Percentiles rank a stretch among this genome's conserved stretches.
Conservation (phyloP, 2,797 vertebrate species). For the Sebastes itinus region DNA sequence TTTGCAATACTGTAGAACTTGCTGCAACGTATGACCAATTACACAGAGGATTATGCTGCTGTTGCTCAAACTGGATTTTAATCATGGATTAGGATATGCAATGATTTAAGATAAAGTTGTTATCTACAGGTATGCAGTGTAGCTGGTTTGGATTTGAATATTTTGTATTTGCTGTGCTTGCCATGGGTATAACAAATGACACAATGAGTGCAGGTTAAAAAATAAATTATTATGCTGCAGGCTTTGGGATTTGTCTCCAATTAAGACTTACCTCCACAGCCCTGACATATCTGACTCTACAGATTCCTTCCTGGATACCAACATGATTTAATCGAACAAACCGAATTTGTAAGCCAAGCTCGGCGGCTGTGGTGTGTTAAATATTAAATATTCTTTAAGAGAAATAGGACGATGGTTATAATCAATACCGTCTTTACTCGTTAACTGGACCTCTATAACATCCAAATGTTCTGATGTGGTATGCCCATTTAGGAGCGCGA, state of each 20-base stretch:
- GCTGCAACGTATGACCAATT: constrained; percentile 18
- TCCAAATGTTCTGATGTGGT: constrained; percentile 35
- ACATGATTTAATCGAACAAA: constrained; percentile 32
- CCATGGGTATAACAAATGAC: constrained; percentile 13
- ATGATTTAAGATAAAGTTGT: constrained; percentile 45
- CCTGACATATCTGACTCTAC: constrained; percentile 17
- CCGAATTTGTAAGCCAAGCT: constrained; percentile 15
- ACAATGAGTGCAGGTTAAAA: constrained; percentile 18
- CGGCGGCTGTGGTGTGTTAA: neutral
- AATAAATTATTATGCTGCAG: constrained; percentile 19
- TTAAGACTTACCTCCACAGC: constrained; percentile 20
- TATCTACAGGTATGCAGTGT: constrained; percentile 50
- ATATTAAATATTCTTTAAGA: constrained; percentile 9
- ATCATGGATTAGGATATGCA: constrained; percentile 35
- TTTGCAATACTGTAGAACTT: constrained; percentile 5
- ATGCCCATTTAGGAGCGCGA: constrained; percentile 45
- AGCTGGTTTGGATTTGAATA: constrained; percentile 36
- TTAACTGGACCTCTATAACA: constrained; percentile 23
- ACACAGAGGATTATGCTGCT: constrained; percentile 37
- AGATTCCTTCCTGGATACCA: constrained; percentile 16
- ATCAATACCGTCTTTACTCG: constrained; percentile 30
- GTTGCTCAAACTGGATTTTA: constrained; percentile 35
- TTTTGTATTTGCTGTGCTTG: constrained; percentile 23
- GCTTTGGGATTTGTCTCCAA: constrained; percentile 40
- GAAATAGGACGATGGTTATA: constrained; percentile 9